Percentiles rank a stretch among this genome's conserved stretches.
phyloP scores from a whole-genome alignment of 2,888 invertebrate genomes.

The Eumerus sabulonum region DNA sequence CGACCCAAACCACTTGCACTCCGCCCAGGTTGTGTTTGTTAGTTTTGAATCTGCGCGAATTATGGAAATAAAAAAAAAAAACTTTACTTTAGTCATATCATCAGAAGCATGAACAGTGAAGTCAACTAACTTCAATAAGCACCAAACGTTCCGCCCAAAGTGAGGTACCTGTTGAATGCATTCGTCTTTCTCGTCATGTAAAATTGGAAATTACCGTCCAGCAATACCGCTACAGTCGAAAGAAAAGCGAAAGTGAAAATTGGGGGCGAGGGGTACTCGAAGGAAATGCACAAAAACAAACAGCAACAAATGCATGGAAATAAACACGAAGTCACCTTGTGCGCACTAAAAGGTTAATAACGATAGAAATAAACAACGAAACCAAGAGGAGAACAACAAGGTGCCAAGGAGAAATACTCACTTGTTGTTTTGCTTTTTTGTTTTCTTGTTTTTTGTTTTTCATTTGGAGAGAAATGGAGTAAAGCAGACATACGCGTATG shows the following conservation, averaged over 20 bases:
- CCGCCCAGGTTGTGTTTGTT: too few relatives aligned
- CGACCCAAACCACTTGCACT: too few relatives aligned
- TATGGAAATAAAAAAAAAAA: too few relatives aligned
- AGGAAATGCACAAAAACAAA: constrained; percentile 52
- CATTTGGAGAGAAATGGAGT: too few relatives aligned
- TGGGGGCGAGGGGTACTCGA: constrained; percentile 14
- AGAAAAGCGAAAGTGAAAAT: constrained; percentile 53
- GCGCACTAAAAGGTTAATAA: constrained; percentile 61
- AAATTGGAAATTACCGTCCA: constrained; percentile 38
- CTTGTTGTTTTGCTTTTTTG: constrained; percentile 14
- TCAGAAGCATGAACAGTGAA: too few relatives aligned
- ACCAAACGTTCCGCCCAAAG: neutral
- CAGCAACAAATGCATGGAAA: constrained; percentile 49
- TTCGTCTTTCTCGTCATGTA: constrained; percentile 45
- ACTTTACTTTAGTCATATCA: too few relatives aligned
- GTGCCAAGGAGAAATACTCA: constrained; percentile 48
- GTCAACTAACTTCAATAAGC: too few relatives aligned
- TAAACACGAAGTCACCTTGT: constrained; percentile 64
- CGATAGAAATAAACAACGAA: constrained; percentile 44
- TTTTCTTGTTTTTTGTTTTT: too few relatives aligned
- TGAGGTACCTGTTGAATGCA: constrained; percentile 58
- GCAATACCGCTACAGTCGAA: constrained; percentile 18
- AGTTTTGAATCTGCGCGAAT: too few relatives aligned
- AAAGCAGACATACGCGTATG: too few relatives aligned
- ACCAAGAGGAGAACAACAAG: constrained; percentile 16